These are phyloP conservation scores for Hoplodrina blanda DNA, from an alignment of 2,888 invertebrate species.

Conservation along the genomic window DNA sequence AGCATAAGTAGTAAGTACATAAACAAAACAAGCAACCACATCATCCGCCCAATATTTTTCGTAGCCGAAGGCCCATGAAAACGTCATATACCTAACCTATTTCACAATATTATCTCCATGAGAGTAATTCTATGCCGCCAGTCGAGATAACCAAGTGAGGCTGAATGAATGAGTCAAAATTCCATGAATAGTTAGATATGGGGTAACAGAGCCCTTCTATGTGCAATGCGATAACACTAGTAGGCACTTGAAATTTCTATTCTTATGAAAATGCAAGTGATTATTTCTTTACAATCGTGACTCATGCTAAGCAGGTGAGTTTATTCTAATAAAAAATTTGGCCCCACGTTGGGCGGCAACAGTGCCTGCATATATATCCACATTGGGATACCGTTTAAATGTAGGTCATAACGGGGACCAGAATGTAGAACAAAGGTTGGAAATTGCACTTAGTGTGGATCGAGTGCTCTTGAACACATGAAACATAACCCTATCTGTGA, in stretches of 20 bases:
- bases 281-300: not conserved
- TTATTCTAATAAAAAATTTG: not conserved
- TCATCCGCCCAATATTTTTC: conserved; percentile 3
- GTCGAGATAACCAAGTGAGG: conserved; percentile 29
- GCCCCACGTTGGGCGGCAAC: conserved; percentile 53
- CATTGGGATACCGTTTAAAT: conserved; percentile 3
- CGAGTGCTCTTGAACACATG: conserved; percentile 54
- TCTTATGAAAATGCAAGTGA: not conserved
- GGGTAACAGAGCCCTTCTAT: conserved; percentile 19
- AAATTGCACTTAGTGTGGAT: conserved; percentile 21
- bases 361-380: not conserved
- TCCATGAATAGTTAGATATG: conserved; percentile 15
- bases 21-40: not conserved
- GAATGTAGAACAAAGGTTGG: conserved; percentile 25
- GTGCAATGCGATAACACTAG: conserved; percentile 20
- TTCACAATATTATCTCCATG: conserved; percentile 46
- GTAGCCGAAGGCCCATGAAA: conserved; percentile 14
- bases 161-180: conserved; percentile 37
- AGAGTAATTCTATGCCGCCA: conserved; percentile 25
- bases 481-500: conserved; percentile 55
- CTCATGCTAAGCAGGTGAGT: not conserved
- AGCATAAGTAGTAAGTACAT: not conserved
- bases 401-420: not conserved
- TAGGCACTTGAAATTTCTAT: conserved; percentile 4
- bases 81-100: conserved; percentile 32